Percentiles rank a stretch among this genome's conserved stretches.
phyloP scores from a whole-genome alignment of 2,797 vertebrate species.

The Sparus aurata region DNA sequence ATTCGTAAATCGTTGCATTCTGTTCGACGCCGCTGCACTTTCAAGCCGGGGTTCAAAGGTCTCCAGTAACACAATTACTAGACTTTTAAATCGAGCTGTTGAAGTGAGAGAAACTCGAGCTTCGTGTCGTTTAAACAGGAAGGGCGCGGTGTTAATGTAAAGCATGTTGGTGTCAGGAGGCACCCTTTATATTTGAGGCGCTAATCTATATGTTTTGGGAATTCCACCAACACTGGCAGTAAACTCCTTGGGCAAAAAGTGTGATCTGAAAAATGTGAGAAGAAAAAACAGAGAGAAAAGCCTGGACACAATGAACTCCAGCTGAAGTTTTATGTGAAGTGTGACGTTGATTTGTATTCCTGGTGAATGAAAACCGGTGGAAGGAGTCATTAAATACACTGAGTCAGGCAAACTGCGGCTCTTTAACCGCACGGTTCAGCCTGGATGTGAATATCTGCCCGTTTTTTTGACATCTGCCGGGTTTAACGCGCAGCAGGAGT shows the following conservation, averaged over 20 bases:
- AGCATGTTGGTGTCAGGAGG: not conserved
- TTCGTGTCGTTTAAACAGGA: not conserved
- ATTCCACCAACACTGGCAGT: not conserved
- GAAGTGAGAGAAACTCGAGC: not conserved
- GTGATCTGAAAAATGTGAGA: constrained; percentile 3
- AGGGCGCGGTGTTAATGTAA: not conserved
- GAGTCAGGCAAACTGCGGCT: not conserved
- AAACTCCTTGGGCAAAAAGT: not conserved
- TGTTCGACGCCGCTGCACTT: too few relatives aligned
- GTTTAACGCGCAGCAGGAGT: not conserved
- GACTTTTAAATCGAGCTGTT: not conserved
- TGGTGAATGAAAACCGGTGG: constrained; percentile 4
- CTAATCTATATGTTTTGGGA: not conserved
- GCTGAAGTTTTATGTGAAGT: constrained; percentile 20
- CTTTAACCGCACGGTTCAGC: not conserved
- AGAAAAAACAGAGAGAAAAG: not conserved
- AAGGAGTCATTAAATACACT: not conserved
- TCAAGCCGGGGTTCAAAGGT: not conserved
- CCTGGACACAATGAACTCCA: constrained; percentile 16
- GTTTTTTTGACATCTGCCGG: not conserved
- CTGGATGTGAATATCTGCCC: not conserved
- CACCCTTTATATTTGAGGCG: not conserved
- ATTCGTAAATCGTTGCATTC: too few relatives aligned
- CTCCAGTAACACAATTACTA: too few relatives aligned
- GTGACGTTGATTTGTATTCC: constrained; percentile 8